Evolutionary conservation across 2,113 vertebrate genomes (phyloP).

Genomic region (Nyctibius bracteatus): DNA sequence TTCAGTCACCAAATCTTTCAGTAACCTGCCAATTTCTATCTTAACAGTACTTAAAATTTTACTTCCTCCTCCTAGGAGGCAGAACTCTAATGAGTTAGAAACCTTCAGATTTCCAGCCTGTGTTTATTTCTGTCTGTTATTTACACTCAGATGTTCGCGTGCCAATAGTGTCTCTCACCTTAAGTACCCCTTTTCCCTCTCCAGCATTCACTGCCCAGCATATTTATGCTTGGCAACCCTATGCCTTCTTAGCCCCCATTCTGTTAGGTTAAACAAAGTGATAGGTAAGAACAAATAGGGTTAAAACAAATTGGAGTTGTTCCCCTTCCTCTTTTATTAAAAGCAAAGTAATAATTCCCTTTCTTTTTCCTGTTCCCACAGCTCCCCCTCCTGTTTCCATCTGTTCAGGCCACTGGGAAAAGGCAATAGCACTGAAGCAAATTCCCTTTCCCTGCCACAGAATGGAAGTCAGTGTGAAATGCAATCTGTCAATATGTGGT

Average conservation of each 20-base stretch:
- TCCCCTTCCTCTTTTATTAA: not conserved
- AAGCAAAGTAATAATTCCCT: not conserved
- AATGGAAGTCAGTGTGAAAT: not conserved
- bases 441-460: not conserved
- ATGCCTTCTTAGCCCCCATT: not conserved
- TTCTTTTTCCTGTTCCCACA: conserved; percentile 18
- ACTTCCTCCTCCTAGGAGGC: not conserved
- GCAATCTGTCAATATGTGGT: rapidly evolving
- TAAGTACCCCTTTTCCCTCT: not conserved
- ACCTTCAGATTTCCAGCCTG: not conserved
- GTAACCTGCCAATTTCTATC: not conserved
- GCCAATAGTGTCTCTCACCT: not conserved
- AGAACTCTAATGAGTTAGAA: not conserved
- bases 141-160: not conserved
- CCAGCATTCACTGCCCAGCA: not conserved
- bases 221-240: not conserved
- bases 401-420: not conserved
- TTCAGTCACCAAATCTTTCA: not conserved
- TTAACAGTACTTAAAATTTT: not conserved
- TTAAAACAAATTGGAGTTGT: not conserved
- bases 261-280: not conserved
- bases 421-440: not conserved
- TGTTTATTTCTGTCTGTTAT: not conserved
- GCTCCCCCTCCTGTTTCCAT: conserved; percentile 28
- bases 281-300: not conserved